A percentile compares a stretch with the other conserved stretches of the same genome.
These are phyloP conservation scores for Epirrhoe alternata DNA, from an alignment of 2,888 invertebrate genomes.

Conservation along the genomic window DNA sequence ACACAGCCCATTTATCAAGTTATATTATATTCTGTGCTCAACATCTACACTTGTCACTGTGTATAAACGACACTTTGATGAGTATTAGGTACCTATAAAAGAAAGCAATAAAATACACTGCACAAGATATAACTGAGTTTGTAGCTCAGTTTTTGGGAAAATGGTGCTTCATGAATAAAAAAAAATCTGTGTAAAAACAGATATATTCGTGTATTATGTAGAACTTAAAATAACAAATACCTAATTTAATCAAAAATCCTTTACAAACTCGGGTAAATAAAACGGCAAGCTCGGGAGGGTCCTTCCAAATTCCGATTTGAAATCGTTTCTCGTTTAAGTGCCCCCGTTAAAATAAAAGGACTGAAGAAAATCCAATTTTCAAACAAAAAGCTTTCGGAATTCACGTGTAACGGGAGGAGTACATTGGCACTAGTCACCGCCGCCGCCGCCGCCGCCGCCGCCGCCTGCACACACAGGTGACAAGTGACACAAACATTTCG, in stretches of 20 bases:
- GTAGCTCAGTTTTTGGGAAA: too few relatives aligned
- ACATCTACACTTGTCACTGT: neutral
- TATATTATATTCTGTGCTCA: neutral
- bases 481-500: neutral
- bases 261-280: conserved; percentile 26
- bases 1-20: neutral
- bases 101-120: too few relatives aligned
- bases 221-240: neutral
- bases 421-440: conserved; percentile 5
- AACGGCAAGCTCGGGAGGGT: conserved; percentile 20
- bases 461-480: neutral
- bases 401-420: conserved; percentile 19
- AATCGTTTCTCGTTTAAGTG: conserved; percentile 32
- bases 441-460: neutral
- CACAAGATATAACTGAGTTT: too few relatives aligned
- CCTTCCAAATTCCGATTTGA: conserved; percentile 35
- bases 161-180: too few relatives aligned
- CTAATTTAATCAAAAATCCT: neutral
- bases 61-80: neutral
- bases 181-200: too few relatives aligned
- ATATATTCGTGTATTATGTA: too few relatives aligned
- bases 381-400: conserved; percentile 33
- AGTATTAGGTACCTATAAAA: too few relatives aligned
- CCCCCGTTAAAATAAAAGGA: conserved; percentile 34
- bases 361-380: conserved; percentile 36